Evolutionary conservation across 1,140 invertebrate genomes (phyloP).

Genomic region (Brevipalpus yothersi): DNA sequence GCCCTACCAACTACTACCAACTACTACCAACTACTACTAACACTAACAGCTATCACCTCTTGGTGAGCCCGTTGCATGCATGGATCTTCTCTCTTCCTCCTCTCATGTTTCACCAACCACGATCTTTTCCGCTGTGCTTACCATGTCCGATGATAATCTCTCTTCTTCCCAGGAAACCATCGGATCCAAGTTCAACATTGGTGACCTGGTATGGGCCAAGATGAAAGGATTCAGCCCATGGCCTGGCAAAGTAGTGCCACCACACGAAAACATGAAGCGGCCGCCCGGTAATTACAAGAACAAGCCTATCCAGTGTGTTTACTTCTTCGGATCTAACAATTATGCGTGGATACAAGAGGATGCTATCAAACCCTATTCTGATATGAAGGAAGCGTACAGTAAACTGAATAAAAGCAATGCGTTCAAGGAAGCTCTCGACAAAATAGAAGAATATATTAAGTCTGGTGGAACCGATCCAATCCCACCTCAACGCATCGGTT

Average conservation of each 20-base stretch:
- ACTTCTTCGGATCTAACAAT: conserved; percentile 77
- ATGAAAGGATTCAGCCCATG: conserved; percentile 19
- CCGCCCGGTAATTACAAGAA: conserved; percentile 12
- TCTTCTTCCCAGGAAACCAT: background rate
- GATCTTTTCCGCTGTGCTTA: no score
- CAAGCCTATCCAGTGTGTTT: conserved; percentile 48
- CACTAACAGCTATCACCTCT: no score
- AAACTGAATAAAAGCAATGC: conserved; percentile 46
- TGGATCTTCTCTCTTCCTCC: no score
- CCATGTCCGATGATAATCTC: background rate
- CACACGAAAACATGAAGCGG: background rate
- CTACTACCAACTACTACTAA: no score
- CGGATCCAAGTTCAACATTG: background rate
- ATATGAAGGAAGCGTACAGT: conserved; percentile 49
- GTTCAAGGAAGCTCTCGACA: conserved; percentile 59
- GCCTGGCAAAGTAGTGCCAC: conserved; percentile 19
- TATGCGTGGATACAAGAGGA: conserved; percentile 29
- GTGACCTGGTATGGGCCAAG: conserved; percentile 17
- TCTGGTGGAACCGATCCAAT: conserved; percentile 9
- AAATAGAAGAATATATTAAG: conserved; percentile 60
- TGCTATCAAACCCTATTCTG: conserved; percentile 54
- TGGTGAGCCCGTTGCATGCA: no score
- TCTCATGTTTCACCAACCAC: no score
- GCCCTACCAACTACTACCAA: no score
- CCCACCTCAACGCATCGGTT: background rate